Percentiles rank a stretch among this genome's conserved stretches.
Conservation (phyloP, 2,113 vertebrate genomes). For the Salvelinus namaycush region DNA sequence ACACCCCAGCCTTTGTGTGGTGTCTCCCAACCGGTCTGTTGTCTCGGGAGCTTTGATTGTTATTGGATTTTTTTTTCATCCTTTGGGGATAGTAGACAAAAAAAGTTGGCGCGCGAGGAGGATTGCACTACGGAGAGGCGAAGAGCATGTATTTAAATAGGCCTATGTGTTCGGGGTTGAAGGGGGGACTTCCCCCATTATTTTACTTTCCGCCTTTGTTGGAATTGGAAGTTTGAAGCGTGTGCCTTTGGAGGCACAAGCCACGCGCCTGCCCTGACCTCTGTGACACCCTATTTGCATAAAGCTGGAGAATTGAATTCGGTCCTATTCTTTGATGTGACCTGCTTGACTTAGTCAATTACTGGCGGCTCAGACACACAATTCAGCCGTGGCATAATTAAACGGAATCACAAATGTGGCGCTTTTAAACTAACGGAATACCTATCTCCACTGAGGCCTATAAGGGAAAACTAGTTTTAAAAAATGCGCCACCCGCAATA, state of each 20-base stretch:
- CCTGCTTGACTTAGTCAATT: constrained; percentile 21
- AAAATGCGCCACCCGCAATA: neutral
- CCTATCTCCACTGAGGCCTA: neutral
- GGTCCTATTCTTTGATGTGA: constrained; percentile 16
- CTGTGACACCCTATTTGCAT: constrained; percentile 51
- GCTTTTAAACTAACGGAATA: constrained; percentile 10
- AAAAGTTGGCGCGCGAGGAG: constrained; percentile 21
- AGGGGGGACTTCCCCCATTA: constrained; percentile 27
- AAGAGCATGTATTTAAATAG: constrained; percentile 7
- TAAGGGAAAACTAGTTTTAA: neutral
- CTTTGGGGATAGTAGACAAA: constrained; percentile 31
- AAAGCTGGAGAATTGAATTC: constrained; percentile 55
- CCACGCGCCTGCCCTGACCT: constrained; percentile 58
- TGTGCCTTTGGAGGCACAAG: constrained; percentile 54
- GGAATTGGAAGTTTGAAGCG: constrained; percentile 56
- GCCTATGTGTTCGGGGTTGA: constrained; percentile 3
- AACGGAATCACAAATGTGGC: constrained; percentile 2
- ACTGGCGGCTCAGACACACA: constrained; percentile 13
- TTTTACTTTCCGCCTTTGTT: constrained; percentile 47
- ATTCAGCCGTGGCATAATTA: neutral
- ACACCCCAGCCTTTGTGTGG: constrained; percentile 31
- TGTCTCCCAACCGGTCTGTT: constrained; percentile 42
- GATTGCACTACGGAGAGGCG: constrained; percentile 20
- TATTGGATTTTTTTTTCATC: constrained; percentile 40
- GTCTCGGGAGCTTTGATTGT: constrained; percentile 56